Evolutionary conservation across 2,888 invertebrate species (phyloP).

Genomic region (Sinelater perroti): DNA sequence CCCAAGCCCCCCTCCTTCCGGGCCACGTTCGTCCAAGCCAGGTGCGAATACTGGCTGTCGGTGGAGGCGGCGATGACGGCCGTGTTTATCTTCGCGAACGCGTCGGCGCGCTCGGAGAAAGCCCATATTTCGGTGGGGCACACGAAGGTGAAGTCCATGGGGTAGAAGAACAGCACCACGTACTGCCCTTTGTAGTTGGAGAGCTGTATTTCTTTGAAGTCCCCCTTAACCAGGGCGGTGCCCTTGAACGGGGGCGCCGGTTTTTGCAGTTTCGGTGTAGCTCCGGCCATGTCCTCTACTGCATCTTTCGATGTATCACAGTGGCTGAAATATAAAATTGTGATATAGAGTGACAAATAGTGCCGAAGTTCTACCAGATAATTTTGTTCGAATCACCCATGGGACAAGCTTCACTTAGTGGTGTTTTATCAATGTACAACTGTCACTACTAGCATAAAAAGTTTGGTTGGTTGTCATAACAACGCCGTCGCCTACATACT

Average conservation of each 20-base stretch:
- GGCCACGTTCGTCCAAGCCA: conserved; percentile 96
- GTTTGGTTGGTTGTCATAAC: no score
- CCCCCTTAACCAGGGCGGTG: conserved; percentile 82
- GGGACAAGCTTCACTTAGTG: no score
- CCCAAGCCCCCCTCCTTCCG: conserved; percentile 95
- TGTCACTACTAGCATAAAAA: no score
- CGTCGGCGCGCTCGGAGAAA: conserved; percentile 88
- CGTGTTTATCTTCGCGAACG: conserved; percentile 85
- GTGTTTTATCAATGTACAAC: no score
- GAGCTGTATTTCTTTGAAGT: conserved; percentile 82
- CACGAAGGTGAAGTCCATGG: conserved; percentile 87
- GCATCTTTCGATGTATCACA: no score
- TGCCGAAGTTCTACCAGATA: no score
- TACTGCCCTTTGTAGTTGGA: conserved; percentile 87
- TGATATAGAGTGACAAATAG: no score
- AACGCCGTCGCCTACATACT: no score
- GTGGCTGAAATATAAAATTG: no score
- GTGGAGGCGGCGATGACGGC: conserved; percentile 92
- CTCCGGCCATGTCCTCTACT: no score
- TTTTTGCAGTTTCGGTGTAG: conserved; percentile 69
- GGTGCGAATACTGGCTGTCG: conserved; percentile 95
- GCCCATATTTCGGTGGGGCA: conserved; percentile 97
- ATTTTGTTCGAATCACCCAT: no score
- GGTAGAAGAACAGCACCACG: conserved; percentile 90
- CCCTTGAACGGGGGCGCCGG: conserved; percentile 83